Evolutionary conservation across 2,888 invertebrate genomes (phyloP).

Genomic region (Hoplodrina blanda): DNA sequence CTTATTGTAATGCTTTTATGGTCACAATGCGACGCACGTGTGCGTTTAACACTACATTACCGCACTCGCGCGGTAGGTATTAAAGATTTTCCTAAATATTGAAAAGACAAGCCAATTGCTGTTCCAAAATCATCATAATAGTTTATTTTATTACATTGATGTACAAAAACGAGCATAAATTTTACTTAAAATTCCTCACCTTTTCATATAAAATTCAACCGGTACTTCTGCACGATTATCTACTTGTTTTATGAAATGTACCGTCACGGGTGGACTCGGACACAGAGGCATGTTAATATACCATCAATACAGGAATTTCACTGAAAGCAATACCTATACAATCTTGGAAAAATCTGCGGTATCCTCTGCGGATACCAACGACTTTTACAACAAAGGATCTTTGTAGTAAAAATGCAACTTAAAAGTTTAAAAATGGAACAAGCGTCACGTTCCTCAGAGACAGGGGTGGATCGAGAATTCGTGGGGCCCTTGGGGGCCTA

Average conservation of each 20-base stretch:
- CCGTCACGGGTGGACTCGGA: conserved; percentile 37
- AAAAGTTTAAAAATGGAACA: conserved; percentile 7
- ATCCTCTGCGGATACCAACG: neutral
- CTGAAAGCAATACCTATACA: conserved; percentile 48
- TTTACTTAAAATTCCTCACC: too few relatives aligned
- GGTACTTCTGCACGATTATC: conserved; percentile 32
- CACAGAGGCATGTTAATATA: conserved; percentile 64
- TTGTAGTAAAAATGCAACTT: conserved; percentile 16
- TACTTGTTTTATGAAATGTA: conserved; percentile 36
- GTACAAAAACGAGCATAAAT: too few relatives aligned
- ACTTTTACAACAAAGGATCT: neutral
- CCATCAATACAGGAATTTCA: conserved; percentile 63
- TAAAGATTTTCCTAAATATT: too few relatives aligned
- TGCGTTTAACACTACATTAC: too few relatives aligned
- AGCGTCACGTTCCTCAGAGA: neutral
- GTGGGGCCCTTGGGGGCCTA: too few relatives aligned
- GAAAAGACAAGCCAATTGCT: too few relatives aligned
- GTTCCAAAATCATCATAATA: too few relatives aligned
- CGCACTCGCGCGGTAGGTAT: too few relatives aligned
- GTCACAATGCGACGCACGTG: too few relatives aligned
- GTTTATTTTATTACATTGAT: too few relatives aligned
- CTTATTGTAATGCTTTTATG: too few relatives aligned
- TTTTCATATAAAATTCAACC: neutral
- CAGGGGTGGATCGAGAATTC: too few relatives aligned
- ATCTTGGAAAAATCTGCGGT: conserved; percentile 41